A percentile compares a stretch with the other conserved stretches of the same genome.
Evolutionary conservation across 2,888 invertebrate species (phyloP).

Genomic region (Nudaria mundana): DNA sequence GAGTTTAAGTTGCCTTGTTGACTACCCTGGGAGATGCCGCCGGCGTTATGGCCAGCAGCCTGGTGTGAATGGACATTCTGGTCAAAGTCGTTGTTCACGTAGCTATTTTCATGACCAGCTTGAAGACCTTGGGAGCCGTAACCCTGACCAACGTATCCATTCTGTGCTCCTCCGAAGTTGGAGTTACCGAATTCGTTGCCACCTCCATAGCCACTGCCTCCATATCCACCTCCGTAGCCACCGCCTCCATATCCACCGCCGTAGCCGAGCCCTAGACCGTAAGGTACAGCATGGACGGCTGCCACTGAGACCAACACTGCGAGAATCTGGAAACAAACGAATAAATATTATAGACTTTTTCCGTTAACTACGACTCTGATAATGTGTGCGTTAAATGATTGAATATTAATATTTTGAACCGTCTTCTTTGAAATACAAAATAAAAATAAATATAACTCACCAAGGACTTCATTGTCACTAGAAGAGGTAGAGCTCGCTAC

Average conservation of each 20-base stretch:
- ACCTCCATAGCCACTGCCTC: slow-evolving; percentile 2
- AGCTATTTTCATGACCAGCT: slow-evolving; percentile 5
- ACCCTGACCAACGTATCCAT: slow-evolving; percentile 7
- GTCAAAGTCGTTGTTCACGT: slow-evolving; percentile 15
- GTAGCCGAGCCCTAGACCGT: background rate
- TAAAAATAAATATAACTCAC: background rate
- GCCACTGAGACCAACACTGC: slow-evolving; percentile 13
- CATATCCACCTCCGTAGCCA: too few relatives aligned
- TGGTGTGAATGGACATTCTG: background rate
- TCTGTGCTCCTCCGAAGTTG: slow-evolving; percentile 8
- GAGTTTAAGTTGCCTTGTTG: background rate
- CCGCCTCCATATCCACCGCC: too few relatives aligned
- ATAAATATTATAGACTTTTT: too few relatives aligned
- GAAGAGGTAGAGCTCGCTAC: background rate
- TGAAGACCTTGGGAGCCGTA: slow-evolving; percentile 6
- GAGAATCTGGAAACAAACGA: slow-evolving; percentile 21
- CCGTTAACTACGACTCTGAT: too few relatives aligned
- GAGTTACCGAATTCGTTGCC: slow-evolving; percentile 11
- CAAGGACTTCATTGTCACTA: background rate
- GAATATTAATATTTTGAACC: too few relatives aligned
- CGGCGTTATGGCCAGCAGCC: background rate
- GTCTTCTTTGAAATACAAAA: too few relatives aligned
- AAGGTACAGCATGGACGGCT: slow-evolving; percentile 10
- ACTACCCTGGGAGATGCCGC: background rate
- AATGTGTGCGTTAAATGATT: background rate